These are phyloP conservation scores for Rhopalosiphum padi DNA, from an alignment of 1,140 invertebrate species.

Conservation along the genomic window DNA sequence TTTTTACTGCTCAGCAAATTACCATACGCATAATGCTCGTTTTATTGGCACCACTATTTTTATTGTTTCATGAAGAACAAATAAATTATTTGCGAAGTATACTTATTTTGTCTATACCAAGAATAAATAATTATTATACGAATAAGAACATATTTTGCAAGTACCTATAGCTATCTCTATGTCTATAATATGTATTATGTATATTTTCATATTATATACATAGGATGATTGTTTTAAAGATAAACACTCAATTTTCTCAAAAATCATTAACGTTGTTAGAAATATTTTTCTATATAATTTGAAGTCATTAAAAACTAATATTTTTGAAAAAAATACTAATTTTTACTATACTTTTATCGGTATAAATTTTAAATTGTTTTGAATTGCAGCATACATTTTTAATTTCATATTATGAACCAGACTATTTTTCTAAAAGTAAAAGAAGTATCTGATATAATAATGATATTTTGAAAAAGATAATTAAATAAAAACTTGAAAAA, in stretches of 20 bases:
- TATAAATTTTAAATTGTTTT: too few species aligned
- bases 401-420: not conserved
- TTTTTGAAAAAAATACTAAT: not conserved
- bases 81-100: not conserved
- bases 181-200: not conserved
- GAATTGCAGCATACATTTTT: too few species aligned
- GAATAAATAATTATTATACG: not conserved
- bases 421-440: not conserved
- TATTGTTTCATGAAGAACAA: slow-evolving; percentile 20
- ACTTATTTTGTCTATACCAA: not conserved
- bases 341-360: not conserved
- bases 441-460: too few species aligned
- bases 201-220: too few species aligned
- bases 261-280: not conserved
- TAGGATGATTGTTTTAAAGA: not conserved
- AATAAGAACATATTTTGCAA: not conserved
- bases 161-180: not conserved
- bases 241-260: not conserved
- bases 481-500: not conserved
- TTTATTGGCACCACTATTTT: slow-evolving; percentile 1
- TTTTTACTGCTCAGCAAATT: not conserved
- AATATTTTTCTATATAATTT: not conserved
- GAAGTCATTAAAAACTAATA: not conserved
- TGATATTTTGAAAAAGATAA: too few species aligned
- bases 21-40: not conserved